Base-by-base conservation (phyloP, 2,113 vertebrate genomes). In the Trichomycterus rosablanca region DNA sequence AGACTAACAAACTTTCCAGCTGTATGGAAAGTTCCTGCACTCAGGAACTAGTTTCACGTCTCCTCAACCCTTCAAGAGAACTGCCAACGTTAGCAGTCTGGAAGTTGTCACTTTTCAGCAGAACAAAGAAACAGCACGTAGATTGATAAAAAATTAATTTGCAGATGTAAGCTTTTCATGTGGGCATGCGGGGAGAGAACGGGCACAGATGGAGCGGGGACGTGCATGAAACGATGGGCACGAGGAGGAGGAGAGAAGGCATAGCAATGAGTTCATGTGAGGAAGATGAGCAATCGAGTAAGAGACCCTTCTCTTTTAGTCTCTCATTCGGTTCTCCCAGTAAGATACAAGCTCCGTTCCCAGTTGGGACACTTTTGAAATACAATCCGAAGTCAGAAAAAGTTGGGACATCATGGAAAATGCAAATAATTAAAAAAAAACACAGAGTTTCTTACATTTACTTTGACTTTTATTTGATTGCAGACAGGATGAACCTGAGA, bases 91-190 rank as follows among this genome's bases (percentile, higher is more conserved):
- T 84, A 77, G 83, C 82, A 74, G 75, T 85, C 74, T 84, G 75
- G 72, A 80, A 76, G 78, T 81, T 74, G 81, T 83, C 81, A 74
- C 78, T 82, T 84, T 72, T 79, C 22, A 44, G 57, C 49, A 73
- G 83, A 88, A 86, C 84, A 86, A 88, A 87, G 85, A 83, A 83
- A 79, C 79, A 73, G 79, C 80, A 50, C 68, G 62, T 76, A 66
- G 80, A 82, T 83, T 88, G 84, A 88, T 86, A 80, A 84, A 87
- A 84, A 78, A 82, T 83, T 83, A 68, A 85, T 85, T 76, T 71
- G 67, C 72, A 81, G 80, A 78, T 79, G 64, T 76, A 18, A 48
- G 55, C 84, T 84, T 86, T 74, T 86, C 69, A 83, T 86, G 82
- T 85, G 81, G 67, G 75, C 67, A 65, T 58, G 16, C 70, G 77